Evolutionary conservation across 2,888 invertebrate genomes (phyloP).

Genomic region (Cetonia aurata): DNA sequence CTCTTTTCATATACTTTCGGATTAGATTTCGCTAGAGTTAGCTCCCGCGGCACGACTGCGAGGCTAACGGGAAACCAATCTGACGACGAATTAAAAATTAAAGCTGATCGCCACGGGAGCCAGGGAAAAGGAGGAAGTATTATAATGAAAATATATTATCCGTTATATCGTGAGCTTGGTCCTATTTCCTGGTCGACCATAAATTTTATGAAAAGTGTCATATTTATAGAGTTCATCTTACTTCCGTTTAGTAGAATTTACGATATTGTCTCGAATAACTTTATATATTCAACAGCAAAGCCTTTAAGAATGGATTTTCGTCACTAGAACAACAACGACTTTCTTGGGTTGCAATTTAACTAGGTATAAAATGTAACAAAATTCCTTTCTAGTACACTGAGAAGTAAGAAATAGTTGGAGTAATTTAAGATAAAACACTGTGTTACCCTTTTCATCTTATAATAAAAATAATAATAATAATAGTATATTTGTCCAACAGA

Average conservation of each 20-base stretch:
- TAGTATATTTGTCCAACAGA: too few relatives aligned
- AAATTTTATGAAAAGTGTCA: conserved; percentile 45
- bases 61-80: conserved; percentile 25
- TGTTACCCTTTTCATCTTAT: too few relatives aligned
- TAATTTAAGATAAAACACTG: too few relatives aligned
- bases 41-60: not conserved
- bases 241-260: conserved; percentile 44
- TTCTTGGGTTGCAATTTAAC: too few relatives aligned
- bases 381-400: too few relatives aligned
- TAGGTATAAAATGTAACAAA: too few relatives aligned
- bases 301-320: not conserved
- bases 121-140: conserved; percentile 7
- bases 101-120: conserved; percentile 11
- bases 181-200: conserved; percentile 44
- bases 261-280: conserved; percentile 42
- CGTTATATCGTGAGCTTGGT: conserved; percentile 29
- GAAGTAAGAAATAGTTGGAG: too few relatives aligned
- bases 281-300: conserved; percentile 38
- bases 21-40: conserved; percentile 5
- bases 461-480: too few relatives aligned
- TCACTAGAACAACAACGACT: too few relatives aligned
- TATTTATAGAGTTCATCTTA: conserved; percentile 47
- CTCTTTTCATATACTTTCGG: conserved; percentile 17
- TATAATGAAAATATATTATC: conserved; percentile 42
- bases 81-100: conserved; percentile 30